Evolutionary conservation across 2,113 vertebrate genomes (phyloP), one percentile per base, ranked within the genome.

Genomic region (Cyrtonyx montezumae): DNA sequence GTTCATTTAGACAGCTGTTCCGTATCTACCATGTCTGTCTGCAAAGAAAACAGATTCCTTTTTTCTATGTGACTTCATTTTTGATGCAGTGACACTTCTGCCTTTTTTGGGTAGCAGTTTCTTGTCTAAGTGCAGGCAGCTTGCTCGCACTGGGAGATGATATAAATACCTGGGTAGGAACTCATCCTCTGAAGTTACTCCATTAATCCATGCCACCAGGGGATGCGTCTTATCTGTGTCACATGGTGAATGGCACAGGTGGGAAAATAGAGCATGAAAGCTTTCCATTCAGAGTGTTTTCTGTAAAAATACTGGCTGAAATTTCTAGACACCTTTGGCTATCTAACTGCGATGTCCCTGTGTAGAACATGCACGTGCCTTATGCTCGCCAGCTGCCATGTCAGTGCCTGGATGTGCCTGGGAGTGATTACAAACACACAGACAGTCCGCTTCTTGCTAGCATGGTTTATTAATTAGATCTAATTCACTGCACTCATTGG

Each of bases 91-190:
- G 85, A 55, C 65, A 55, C 19, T 46, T 69, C 17, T 71, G 65
- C 61, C 28, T 88, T 61, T 66, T 79, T 48, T 28, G n/a, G 69
- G 66, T 88, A 88, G 37, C 34, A 14, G 28, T 48, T 93, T 81
- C 83, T 68, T 65, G 14, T 36, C 14, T 58, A 28, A 77, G 51
- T n/a, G 28, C 21, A 87, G n/a, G 56, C 68, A 59, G 59, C 85
- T 79, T 5, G 0, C 73, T 84, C 79, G 59, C 75, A 75, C 37
- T 58, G 90, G 77, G 69, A 94, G 79, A 36, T 16, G 86, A 71
- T 93, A 86, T 51, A 96, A 96, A 95, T 94, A 90, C 79, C 92
- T 94, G 89, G 55, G 42, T 70, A 32, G 73, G 48, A 94, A 2
- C 66, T 88, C 73, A 61, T 36, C 66, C 90, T 93, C 90, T 94